Conservation (phyloP, 1,140 invertebrate genomes). For the Meloidogyne hapla region DNA sequence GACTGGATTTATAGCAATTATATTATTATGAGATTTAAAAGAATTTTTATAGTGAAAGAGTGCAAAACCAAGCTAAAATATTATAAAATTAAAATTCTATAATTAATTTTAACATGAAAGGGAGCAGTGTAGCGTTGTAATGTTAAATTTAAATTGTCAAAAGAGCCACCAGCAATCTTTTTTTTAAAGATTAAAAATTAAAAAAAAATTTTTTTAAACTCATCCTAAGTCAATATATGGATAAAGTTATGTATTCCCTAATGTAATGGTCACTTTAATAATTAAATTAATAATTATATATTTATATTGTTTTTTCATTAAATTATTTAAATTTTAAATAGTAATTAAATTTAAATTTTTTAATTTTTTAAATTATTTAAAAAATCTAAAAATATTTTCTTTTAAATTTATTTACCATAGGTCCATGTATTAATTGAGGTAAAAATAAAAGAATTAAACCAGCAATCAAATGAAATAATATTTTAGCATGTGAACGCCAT, state of each 20-base stretch:
- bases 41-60: background rate
- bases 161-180: constrained; percentile 13
- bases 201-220: too few relatives aligned
- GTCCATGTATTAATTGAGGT: constrained; percentile 11
- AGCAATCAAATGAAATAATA: background rate
- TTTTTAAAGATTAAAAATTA: background rate
- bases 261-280: too few relatives aligned
- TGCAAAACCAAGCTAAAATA: constrained; percentile 23
- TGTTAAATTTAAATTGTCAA: constrained; percentile 9
- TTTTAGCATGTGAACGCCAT: background rate
- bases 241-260: too few relatives aligned
- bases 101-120: constrained; percentile 9
- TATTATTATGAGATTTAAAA: background rate
- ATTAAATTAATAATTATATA: too few relatives aligned
- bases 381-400: background rate
- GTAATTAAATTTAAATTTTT: too few relatives aligned
- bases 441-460: constrained; percentile 5
- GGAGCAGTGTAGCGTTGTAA: constrained; percentile 16
- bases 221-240: too few relatives aligned
- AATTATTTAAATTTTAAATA: too few relatives aligned
- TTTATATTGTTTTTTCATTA: too few relatives aligned
- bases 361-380: background rate
- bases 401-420: background rate
- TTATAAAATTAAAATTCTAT: background rate
- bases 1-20: background rate